A percentile compares a stretch with the other conserved stretches of the same genome.
These are phyloP conservation scores for Himalopsyche tibetana DNA, from an alignment of 2,888 invertebrate species.

Conservation along the genomic window DNA sequence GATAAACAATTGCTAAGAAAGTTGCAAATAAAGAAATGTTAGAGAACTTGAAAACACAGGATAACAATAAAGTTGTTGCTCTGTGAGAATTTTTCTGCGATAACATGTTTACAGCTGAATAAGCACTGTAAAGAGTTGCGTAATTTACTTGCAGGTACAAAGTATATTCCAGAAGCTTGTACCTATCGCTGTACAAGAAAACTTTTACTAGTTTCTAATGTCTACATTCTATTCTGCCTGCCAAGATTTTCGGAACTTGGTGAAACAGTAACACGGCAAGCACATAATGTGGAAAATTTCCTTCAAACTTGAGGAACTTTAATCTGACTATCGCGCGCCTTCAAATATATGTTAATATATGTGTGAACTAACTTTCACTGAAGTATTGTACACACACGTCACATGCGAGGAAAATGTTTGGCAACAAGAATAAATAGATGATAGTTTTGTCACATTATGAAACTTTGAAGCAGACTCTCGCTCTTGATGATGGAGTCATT, in stretches of 20 bases:
- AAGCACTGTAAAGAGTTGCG: constrained; percentile 21
- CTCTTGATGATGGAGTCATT: constrained; percentile 34
- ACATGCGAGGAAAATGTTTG: constrained; percentile 47
- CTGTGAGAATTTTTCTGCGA: constrained; percentile 20
- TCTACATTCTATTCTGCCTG: constrained; percentile 48
- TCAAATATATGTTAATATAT: constrained; percentile 60
- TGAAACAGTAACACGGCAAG: background rate
- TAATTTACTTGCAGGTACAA: constrained; percentile 37
- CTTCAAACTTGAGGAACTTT: constrained; percentile 53
- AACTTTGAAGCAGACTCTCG: constrained; percentile 32
- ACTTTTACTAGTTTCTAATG: constrained; percentile 46
- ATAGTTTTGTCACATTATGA: constrained; percentile 47
- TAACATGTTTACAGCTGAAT: constrained; percentile 38
- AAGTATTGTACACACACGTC: constrained; percentile 43
- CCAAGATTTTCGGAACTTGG: constrained; percentile 48
- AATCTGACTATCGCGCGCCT: constrained; percentile 56
- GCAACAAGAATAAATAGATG: constrained; percentile 52
- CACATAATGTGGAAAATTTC: constrained; percentile 49
- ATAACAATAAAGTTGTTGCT: constrained; percentile 32
- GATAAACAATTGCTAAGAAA: constrained; percentile 16
- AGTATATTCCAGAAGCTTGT: background rate
- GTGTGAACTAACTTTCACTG: constrained; percentile 50
- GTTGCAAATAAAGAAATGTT: background rate
- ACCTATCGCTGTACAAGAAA: constrained; percentile 6
- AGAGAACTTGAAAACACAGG: background rate